These are phyloP conservation scores for Onychostoma macrolepis DNA, from an alignment of 2,113 vertebrate species.

Conservation along the genomic window DNA sequence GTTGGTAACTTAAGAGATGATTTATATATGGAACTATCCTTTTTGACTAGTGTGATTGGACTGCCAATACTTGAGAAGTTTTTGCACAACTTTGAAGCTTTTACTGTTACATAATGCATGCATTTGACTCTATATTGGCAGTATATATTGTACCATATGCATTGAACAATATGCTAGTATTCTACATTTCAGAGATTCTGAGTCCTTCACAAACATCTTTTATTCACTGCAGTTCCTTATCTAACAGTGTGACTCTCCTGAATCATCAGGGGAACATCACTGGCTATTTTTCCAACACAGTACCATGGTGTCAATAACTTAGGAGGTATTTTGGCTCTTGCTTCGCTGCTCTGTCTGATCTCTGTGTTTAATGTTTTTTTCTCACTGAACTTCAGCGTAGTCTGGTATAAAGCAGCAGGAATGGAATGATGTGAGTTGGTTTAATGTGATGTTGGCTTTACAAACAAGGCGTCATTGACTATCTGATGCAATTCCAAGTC, in stretches of 20 bases:
- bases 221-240: background rate
- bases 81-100: background rate
- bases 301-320: background rate
- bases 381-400: background rate
- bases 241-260: background rate
- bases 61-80: background rate
- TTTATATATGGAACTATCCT: background rate
- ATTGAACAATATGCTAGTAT: background rate
- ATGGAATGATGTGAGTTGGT: background rate
- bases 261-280: background rate
- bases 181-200: background rate
- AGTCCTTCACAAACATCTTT: background rate
- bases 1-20: background rate
- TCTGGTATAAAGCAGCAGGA: background rate
- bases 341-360: background rate
- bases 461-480: constrained; percentile 1
- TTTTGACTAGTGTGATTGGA: background rate
- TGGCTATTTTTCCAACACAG: background rate
- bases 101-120: background rate
- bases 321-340: background rate
- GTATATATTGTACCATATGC: background rate
- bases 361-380: background rate
- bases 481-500: constrained; percentile 12
- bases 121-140: background rate
- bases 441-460: constrained; percentile 22